Base-by-base conservation (phyloP, 2,797 vertebrate species). In the Acridotheres tristis region DNA sequence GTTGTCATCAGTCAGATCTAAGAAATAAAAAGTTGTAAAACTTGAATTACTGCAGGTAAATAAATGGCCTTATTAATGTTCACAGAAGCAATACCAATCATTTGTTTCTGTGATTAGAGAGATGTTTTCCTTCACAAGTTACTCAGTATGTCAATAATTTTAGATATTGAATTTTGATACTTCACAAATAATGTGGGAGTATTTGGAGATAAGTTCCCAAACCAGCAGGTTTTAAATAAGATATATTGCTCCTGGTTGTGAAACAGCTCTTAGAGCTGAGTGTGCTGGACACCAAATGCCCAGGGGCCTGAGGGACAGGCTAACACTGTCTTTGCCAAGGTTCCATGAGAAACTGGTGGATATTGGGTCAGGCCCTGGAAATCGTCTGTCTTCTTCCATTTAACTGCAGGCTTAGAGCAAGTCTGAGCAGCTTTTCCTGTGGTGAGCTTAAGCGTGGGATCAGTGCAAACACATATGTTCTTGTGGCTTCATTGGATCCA, bases 401-500 rank as follows among this genome's bases (percentile, higher is more conserved):
- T 89, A 92, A 84, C 62, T 85, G 57, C 48, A 80, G 69, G 68
- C 72, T 94, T 92, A 91, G 61, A 91, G 61, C 57, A 88, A 91
- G 83, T 55, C 71, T 69, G 80, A 76, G 80, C 91, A 93, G 93
- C 90, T 90, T 92, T 87, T 96, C 77, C 80, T 87, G 88, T 4
- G 13, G 63, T 54, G 51, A 91, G 91, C 67, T 75, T 53, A 88
- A 89, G 74, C 2, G 14, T 73, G 74, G 77, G 81, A 89, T 92
- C 67, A 55, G 48, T 50, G 57, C 82, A 91, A 94, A 68, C 84
- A 89, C 92, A 82, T 89, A 78, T 74, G 83, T 92, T 85, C 74
- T 78, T 48, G 47, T 88, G 50, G 63, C 85, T 94, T 74, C 13
- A 0, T n/a, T 84, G 91, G 82, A 94, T 85, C 78, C 71, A 82